Evolutionary conservation across 2,113 vertebrate genomes (phyloP).

Genomic region (Pedetes capensis): DNA sequence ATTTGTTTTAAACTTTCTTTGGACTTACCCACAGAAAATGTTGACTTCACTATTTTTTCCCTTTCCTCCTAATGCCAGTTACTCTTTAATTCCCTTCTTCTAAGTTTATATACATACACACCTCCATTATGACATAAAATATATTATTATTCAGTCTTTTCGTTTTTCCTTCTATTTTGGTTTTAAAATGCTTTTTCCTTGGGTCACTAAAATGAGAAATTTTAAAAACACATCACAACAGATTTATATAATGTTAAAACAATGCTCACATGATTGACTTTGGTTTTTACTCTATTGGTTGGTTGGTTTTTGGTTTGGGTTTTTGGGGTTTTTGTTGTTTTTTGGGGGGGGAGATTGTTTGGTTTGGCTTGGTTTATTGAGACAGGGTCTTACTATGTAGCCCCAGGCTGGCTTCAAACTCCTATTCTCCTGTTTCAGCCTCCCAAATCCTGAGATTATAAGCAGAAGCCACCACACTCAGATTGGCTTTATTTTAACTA

Average conservation of each 20-base stretch:
- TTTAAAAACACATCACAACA: not conserved
- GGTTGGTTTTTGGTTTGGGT: not conserved
- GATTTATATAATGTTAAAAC: conserved; percentile 21
- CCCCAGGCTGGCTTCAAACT: not conserved
- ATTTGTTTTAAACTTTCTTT: conserved; percentile 36
- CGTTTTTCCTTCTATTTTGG: not conserved
- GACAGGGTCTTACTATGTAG: not conserved
- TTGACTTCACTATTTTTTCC: not conserved
- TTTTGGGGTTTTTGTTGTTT: not conserved
- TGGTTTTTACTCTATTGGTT: no score
- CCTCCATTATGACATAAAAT: not conserved
- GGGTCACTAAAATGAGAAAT: not conserved
- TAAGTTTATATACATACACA: not conserved
- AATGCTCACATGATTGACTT: not conserved
- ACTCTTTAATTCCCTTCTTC: not conserved
- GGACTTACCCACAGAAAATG: not conserved
- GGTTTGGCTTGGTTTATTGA: not conserved
- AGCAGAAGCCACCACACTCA: no score
- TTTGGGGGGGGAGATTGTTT: no score
- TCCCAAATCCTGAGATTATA: not conserved
- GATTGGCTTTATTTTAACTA: not conserved
- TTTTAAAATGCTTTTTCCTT: not conserved
- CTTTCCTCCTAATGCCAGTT: not conserved
- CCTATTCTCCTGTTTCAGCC: not conserved
- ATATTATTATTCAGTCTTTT: not conserved